Conservation (phyloP, 2,113 vertebrate genomes). For the Engraulis encrasicolus region DNA sequence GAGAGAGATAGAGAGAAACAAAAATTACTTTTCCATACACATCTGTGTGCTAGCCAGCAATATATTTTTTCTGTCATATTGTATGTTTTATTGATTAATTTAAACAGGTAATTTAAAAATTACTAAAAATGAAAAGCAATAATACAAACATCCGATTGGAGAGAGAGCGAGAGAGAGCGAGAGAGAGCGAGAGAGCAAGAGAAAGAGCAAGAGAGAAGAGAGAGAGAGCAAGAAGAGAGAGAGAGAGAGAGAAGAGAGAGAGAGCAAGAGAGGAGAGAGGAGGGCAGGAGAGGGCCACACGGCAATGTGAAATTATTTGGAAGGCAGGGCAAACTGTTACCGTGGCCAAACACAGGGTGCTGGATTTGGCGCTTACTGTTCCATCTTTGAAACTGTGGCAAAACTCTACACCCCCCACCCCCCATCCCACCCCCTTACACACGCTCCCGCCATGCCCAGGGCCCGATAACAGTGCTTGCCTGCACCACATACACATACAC, state of each 20-base stretch:
- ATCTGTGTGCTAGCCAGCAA: conserved; percentile 79
- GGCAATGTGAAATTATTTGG: conserved; percentile 51
- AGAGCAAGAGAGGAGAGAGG: too few relatives aligned
- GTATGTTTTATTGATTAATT: conserved; percentile 66
- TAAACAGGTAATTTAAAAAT: conserved; percentile 77
- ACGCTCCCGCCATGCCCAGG: too few relatives aligned
- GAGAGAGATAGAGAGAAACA: conserved; percentile 49
- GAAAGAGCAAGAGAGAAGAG: too few relatives aligned
- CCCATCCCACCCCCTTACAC: too few relatives aligned
- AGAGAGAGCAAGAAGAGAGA: too few relatives aligned
- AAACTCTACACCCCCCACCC: not conserved
- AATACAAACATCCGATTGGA: conserved; percentile 67
- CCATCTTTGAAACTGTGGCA: not conserved
- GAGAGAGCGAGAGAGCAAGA: too few relatives aligned
- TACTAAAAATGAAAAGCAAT: conserved; percentile 78
- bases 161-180: not conserved
- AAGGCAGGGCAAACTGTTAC: conserved; percentile 25
- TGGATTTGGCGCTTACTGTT: not conserved
- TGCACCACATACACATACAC: not conserved
- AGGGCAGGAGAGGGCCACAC: conserved; percentile 41
- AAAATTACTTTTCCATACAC: conserved; percentile 76
- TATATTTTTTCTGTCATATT: conserved; percentile 51
- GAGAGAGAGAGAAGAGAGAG: too few relatives aligned
- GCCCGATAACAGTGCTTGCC: not conserved
- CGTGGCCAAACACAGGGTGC: conserved; percentile 31